phyloP scores from a whole-genome alignment of 1,140 invertebrate genomes.

The Apolygus lucorum region DNA sequence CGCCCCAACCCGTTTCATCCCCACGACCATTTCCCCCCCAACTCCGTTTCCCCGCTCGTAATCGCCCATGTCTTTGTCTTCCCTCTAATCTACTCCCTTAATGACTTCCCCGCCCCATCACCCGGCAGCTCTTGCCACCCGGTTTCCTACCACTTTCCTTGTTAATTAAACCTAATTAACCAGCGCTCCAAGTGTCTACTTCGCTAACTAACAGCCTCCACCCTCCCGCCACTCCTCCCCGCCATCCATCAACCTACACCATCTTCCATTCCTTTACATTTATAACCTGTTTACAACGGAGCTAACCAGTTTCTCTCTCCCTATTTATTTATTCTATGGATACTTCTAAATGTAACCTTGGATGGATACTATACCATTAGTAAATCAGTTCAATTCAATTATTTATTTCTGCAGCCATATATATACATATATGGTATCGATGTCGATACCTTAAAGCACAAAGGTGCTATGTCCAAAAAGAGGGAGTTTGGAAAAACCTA shows the following conservation, averaged over 20 bases:
- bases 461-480: no score
- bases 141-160: conserved; percentile 20
- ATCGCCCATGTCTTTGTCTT: conserved; percentile 20
- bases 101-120: conserved; percentile 8
- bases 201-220: conserved; percentile 6
- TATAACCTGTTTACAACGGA: conserved; percentile 17
- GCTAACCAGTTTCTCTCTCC: no score
- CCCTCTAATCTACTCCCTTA: conserved; percentile 21
- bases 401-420: no score
- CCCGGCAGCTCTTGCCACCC: background rate
- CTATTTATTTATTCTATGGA: no score
- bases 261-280: no score
- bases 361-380: no score
- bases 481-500: no score
- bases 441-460: no score
- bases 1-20: conserved; percentile 33
- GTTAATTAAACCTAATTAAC: conserved; percentile 32
- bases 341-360: no score
- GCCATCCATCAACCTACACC: no score
- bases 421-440: no score
- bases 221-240: conserved; percentile 8
- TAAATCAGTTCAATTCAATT: no score
- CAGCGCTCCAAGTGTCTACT: conserved; percentile 19
- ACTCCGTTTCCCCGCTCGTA: conserved; percentile 23
- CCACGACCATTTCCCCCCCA: conserved; percentile 28